These are phyloP conservation scores for Oreochromis mossambicus DNA, from an alignment of 2,797 vertebrate genomes.

Conservation along the genomic window DNA sequence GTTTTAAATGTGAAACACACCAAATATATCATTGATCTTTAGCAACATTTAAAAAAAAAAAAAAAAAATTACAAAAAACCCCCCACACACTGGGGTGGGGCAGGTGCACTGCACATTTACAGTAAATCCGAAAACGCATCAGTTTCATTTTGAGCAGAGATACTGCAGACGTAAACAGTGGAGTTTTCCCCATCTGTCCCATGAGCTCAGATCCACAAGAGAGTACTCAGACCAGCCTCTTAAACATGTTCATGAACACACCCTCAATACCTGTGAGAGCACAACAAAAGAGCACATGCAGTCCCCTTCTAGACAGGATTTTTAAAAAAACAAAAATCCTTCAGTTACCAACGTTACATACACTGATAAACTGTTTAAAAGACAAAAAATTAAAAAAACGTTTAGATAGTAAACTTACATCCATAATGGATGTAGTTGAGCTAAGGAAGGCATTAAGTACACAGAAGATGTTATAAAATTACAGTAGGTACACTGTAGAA, in stretches of 20 bases:
- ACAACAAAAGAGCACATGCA: neutral
- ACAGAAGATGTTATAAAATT: neutral
- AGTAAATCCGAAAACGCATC: neutral
- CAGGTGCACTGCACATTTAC: neutral
- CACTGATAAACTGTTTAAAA: neutral
- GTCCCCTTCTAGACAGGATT: neutral
- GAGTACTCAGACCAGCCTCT: neutral
- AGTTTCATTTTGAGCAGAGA: neutral
- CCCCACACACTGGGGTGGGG: neutral
- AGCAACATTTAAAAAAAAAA: neutral
- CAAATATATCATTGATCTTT: neutral
- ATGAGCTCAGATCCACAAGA: neutral
- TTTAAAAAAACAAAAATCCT: neutral
- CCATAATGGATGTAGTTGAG: neutral
- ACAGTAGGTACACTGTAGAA: neutral
- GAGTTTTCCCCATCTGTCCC: neutral
- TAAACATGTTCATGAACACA: neutral
- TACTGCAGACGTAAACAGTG: neutral
- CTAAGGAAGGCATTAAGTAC: neutral
- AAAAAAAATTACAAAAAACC: rapidly evolving
- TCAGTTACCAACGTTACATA: neutral
- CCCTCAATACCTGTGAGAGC: neutral
- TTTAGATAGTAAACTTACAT: neutral
- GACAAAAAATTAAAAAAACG: rapidly evolving
- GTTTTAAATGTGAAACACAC: neutral